phyloP scores from a whole-genome alignment of 2,888 invertebrate genomes.

The Ornithoptera alexandrae region DNA sequence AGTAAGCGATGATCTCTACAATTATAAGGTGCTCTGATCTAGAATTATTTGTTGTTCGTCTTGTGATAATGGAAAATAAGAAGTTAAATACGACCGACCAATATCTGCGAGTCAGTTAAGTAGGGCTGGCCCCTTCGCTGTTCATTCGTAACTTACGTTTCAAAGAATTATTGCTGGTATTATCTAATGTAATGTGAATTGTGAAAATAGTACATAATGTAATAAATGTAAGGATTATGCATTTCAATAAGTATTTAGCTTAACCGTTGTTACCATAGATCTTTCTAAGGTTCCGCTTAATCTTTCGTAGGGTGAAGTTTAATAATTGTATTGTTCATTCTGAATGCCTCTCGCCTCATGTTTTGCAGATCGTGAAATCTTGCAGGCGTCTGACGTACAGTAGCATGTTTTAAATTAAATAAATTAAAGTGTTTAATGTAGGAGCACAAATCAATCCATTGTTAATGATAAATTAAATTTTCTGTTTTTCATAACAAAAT shows the following conservation, averaged over 20 bases:
- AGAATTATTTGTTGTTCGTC: constrained; percentile 73
- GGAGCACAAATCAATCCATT: constrained; percentile 19
- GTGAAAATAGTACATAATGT: constrained; percentile 34
- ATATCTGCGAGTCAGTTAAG: constrained; percentile 65
- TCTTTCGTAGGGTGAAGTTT: constrained; percentile 40
- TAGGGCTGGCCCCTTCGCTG: constrained; percentile 67
- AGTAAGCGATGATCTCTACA: constrained; percentile 78
- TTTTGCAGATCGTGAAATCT: not conserved
- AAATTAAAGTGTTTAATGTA: not conserved
- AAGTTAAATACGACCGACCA: constrained; percentile 70
- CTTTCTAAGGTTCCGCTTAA: constrained; percentile 26
- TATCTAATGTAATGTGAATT: constrained; percentile 29
- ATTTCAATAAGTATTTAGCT: constrained; percentile 66
- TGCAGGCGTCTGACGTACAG: not conserved
- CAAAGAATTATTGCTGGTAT: constrained; percentile 29
- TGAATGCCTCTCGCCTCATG: not conserved
- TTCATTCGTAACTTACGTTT: constrained; percentile 37
- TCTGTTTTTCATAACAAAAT: not conserved
- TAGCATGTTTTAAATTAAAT: not conserved
- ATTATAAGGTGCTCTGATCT: constrained; percentile 80
- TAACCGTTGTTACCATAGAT: constrained; percentile 63
- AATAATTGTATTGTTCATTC: not conserved
- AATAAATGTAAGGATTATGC: constrained; percentile 58
- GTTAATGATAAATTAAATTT: not conserved
- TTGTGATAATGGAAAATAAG: constrained; percentile 69